Evolutionary conservation across 2,113 vertebrate species (phyloP).

Genomic region (Ptilonorhynchus violaceus): DNA sequence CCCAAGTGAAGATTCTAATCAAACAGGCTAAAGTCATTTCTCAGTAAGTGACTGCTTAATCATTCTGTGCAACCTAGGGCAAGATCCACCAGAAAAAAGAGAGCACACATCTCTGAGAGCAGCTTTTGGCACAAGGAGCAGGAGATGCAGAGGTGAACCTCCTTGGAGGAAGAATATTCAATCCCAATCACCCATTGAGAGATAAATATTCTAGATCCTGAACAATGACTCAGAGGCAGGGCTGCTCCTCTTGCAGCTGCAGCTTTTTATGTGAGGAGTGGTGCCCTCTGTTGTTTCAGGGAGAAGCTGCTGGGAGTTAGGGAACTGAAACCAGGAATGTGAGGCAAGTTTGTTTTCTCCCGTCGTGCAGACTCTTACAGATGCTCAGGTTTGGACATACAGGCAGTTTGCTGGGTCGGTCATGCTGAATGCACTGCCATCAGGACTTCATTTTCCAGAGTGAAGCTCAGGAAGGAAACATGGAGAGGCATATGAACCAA

Average conservation of each 20-base stretch:
- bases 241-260: neutral
- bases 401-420: neutral
- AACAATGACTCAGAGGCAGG: neutral
- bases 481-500: neutral
- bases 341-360: neutral
- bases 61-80: neutral
- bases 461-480: neutral
- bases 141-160: neutral
- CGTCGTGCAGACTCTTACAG: neutral
- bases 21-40: neutral
- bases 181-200: neutral
- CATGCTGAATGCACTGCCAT: neutral
- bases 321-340: neutral
- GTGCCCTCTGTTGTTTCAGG: conserved; percentile 18
- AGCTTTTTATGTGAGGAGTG: neutral
- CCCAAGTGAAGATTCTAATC: neutral
- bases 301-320: neutral
- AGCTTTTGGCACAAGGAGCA: neutral
- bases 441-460: neutral
- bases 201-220: neutral
- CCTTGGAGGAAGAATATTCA: neutral
- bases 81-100: neutral
- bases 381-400: neutral
- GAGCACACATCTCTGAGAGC: rapidly evolving
- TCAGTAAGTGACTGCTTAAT: neutral